Conservation (phyloP, 2,888 invertebrate genomes). For the Lampropteryx suffumata region DNA sequence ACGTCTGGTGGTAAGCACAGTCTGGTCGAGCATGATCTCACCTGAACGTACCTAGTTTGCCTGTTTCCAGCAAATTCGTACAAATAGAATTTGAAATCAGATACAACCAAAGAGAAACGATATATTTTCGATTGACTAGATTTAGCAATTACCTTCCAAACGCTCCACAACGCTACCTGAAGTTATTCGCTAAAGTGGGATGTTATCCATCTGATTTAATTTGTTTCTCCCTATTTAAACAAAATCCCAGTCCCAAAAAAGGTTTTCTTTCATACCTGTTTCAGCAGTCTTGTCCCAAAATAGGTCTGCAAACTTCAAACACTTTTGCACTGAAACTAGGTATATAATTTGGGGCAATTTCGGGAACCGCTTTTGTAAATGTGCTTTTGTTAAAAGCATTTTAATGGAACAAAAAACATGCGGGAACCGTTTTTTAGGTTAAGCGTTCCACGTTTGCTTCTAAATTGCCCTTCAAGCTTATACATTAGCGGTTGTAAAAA, state of each 20-base stretch:
- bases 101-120: slow-evolving; percentile 35
- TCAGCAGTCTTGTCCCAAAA: too few relatives aligned
- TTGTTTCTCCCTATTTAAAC: background rate
- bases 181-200: slow-evolving; percentile 15
- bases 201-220: slow-evolving; percentile 11
- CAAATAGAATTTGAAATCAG: slow-evolving; percentile 35
- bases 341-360: slow-evolving; percentile 10
- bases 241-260: too few relatives aligned
- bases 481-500: slow-evolving; percentile 9
- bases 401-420: slow-evolving; percentile 21
- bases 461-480: slow-evolving; percentile 15
- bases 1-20: background rate
- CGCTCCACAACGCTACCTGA: slow-evolving; percentile 15
- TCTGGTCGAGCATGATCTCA: background rate
- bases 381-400: slow-evolving; percentile 17
- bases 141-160: slow-evolving; percentile 36
- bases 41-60: background rate
- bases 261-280: background rate
- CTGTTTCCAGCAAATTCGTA: slow-evolving; percentile 18
- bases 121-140: slow-evolving; percentile 44
- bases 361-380: slow-evolving; percentile 15
- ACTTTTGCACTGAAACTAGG: slow-evolving; percentile 1
- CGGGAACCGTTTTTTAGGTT: slow-evolving; percentile 12
- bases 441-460: slow-evolving; percentile 12
- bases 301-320: too few relatives aligned